A percentile compares a stretch with the other conserved stretches of the same genome.
phyloP scores from a whole-genome alignment of 2,888 invertebrate species.

The Camponotus fellah region DNA sequence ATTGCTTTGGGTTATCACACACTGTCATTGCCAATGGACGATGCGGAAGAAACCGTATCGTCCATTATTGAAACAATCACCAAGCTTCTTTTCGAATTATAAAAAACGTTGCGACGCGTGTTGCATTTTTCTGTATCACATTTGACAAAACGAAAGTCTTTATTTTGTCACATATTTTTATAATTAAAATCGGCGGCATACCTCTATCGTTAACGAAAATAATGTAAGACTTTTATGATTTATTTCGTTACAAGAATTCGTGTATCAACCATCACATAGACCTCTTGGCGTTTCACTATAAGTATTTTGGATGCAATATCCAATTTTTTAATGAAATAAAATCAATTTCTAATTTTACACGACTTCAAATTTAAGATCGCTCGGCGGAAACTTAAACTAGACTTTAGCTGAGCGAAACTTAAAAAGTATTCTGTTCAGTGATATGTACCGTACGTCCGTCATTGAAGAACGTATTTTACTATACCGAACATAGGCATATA shows the following conservation, averaged over 20 bases:
- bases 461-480: conserved; percentile 19
- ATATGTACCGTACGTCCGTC: conserved; percentile 62
- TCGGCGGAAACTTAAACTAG: background rate
- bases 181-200: background rate
- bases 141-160: conserved; percentile 10
- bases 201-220: background rate
- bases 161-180: background rate
- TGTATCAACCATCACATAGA: conserved; percentile 1
- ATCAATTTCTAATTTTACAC: conserved; percentile 9
- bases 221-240: background rate
- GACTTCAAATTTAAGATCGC: conserved; percentile 5
- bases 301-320: background rate
- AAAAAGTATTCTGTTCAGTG: conserved; percentile 33
- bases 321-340: background rate
- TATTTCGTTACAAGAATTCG: conserved; percentile 5
- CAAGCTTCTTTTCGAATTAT: conserved; percentile 19
- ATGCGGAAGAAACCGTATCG: conserved; percentile 24
- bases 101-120: conserved; percentile 27
- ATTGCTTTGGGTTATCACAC: conserved; percentile 79
- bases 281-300: background rate
- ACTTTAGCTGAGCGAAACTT: conserved; percentile 9
- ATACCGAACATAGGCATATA: conserved; percentile 43
- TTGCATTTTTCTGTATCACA: background rate
- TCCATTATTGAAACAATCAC: conserved; percentile 17
- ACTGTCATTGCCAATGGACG: conserved; percentile 63